Conservation (phyloP, 2,797 vertebrate species). For the Chrysocyon brachyurus region DNA sequence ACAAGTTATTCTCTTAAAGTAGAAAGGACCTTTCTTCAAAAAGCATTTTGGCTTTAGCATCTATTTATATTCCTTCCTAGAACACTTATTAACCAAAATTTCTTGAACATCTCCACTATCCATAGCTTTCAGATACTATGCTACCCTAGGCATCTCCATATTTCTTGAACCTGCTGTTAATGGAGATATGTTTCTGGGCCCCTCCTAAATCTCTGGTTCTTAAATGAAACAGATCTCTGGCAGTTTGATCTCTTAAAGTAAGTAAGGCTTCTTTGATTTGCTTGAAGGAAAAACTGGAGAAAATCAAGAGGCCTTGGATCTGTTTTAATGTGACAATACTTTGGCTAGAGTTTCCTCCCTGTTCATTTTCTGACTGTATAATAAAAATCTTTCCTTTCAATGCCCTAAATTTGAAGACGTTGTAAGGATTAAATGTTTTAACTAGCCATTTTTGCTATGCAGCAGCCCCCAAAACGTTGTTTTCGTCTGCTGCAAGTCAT, state of each 20-base stretch:
- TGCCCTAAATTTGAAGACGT: conserved; percentile 66
- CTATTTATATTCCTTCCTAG: not conserved
- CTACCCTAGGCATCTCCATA: not conserved
- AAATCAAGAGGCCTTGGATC: not conserved
- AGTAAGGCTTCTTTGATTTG: conserved; percentile 43
- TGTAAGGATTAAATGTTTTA: conserved; percentile 7
- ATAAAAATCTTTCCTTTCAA: conserved; percentile 59
- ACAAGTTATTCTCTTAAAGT: not conserved
- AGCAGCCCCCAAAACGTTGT: conserved; percentile 39
- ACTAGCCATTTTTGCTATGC: not conserved
- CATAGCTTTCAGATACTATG: not conserved
- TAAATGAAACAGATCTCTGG: conserved; percentile 22
- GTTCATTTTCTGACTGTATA: conserved; percentile 56
- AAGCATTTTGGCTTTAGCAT: conserved; percentile 9
- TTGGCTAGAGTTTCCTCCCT: conserved; percentile 38
- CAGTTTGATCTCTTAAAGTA: not conserved
- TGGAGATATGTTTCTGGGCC: not conserved
- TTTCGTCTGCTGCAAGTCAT: conserved; percentile 78
- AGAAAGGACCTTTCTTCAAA: conserved; percentile 32
- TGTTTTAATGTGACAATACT: conserved; percentile 50
- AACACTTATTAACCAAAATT: not conserved
- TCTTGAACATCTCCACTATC: not conserved
- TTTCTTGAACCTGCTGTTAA: conserved; percentile 4
- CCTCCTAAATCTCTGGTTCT: not conserved
- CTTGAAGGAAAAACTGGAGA: conserved; percentile 42